Percentiles rank a stretch among this genome's conserved stretches.
Conservation (phyloP, 1,140 invertebrate genomes). For the Zaprionus vittiger region DNA sequence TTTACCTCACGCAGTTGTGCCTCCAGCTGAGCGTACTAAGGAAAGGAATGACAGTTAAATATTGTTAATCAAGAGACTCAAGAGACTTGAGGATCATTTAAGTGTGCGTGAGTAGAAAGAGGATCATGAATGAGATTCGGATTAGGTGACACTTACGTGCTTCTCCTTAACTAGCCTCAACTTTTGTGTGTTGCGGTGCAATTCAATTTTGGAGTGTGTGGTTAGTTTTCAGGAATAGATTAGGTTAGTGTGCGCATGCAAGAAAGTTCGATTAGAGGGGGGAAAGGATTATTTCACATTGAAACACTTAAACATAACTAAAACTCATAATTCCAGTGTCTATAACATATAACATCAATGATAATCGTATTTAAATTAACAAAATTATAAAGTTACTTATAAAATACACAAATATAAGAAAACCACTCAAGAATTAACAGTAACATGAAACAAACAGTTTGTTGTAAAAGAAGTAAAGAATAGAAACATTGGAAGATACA, state of each 20-base stretch:
- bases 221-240: conserved; percentile 26
- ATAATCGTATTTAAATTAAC: background rate
- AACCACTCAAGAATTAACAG: background rate
- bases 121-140: conserved; percentile 17
- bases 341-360: background rate
- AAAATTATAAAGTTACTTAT: background rate
- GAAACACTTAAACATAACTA: background rate
- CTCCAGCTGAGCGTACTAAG: conserved; percentile 89
- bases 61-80: background rate
- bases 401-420: background rate
- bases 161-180: conserved; percentile 57
- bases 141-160: conserved; percentile 71
- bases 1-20: conserved; percentile 89
- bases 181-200: conserved; percentile 54
- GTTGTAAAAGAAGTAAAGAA: background rate
- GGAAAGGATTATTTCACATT: background rate
- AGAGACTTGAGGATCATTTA: background rate
- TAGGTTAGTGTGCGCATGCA: conserved; percentile 60
- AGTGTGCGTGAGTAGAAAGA: conserved; percentile 9
- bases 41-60: background rate
- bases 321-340: background rate
- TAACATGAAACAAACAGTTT: background rate
- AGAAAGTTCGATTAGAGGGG: conserved; percentile 34
- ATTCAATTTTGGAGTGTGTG: conserved; percentile 47
- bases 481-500: background rate